Evolutionary conservation across 2,888 invertebrate species (phyloP), one percentile per base, ranked within the genome.

Genomic region (Formica aserva): DNA sequence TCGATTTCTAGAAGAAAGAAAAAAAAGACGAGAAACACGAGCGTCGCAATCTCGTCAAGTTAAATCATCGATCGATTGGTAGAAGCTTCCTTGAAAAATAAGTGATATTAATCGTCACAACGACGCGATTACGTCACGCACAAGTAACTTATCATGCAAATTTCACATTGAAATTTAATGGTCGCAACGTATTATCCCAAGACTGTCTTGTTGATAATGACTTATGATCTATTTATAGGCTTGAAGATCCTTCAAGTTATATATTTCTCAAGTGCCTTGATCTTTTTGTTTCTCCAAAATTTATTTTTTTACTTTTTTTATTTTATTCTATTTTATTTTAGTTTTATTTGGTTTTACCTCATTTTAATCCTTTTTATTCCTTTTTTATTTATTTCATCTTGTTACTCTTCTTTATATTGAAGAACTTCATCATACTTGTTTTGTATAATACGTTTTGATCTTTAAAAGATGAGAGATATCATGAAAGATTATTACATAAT

Each of bases 11-110:
- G 35, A 45, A 71, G 18, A n/a, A 69, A 13, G 11, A n/a, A 66
- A 78, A 45, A 4, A 57, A 32, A 48, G 3, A 45, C 55, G 8
- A 67, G 45, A 57, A 41, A 63, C 62, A 15, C 22, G 22, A 18
- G 8, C n/a, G 3, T 55, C 1, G 13, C 60, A 38, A 55, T 55
- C 52, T 67, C 15, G 15, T 55, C 15, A 8, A 22, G 26, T 84
- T 66, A 83, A 82, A 57, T 88, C 62, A 72, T 67, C 41, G 48
- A 66, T 75, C 41, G 38, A 22, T 62, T 32, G 35, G 22, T 45
- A 41, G n/a, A 32, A 4, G 6, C 35, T 71, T 69, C 32, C 69
- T 71, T 67, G 78, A 69, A 13, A 15, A 57, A 32, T 45, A 67
- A 78, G 11, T 18, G 8, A 18, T 18, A 48, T 71, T 78, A 71